Percentiles rank a stretch among this genome's conserved stretches.
Conservation (phyloP, 2,113 vertebrate species). For the Antennarius striatus region DNA sequence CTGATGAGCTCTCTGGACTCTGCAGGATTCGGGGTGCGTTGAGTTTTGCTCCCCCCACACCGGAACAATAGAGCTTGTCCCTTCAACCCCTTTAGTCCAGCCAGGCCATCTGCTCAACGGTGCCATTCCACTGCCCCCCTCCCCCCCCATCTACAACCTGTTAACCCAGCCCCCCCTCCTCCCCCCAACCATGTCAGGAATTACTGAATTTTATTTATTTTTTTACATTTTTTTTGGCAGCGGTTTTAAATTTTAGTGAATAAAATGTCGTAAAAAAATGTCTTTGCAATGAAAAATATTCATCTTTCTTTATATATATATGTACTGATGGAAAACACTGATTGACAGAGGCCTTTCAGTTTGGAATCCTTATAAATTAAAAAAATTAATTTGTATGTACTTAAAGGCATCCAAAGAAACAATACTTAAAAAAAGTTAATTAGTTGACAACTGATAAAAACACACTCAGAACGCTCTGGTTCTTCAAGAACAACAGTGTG, state of each 20-base stretch:
- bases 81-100: constrained; percentile 48
- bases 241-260: too few species aligned
- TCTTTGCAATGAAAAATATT: too few species aligned
- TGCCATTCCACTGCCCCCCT: constrained; percentile 58
- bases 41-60: constrained; percentile 39
- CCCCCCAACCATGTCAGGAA: constrained; percentile 15
- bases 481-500: constrained; percentile 46
- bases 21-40: constrained; percentile 55
- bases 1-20: constrained; percentile 27
- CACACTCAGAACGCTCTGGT: not conserved
- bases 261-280: too few species aligned
- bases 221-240: too few species aligned
- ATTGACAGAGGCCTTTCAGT: too few species aligned
- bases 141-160: constrained; percentile 75
- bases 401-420: too few species aligned
- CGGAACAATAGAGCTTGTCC: constrained; percentile 68
- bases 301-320: too few species aligned
- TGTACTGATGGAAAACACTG: too few species aligned
- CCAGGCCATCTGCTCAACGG: constrained; percentile 75
- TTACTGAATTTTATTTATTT: not conserved
- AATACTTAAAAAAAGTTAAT: too few species aligned
- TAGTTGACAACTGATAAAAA: constrained; percentile 20
- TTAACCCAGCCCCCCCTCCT: constrained; percentile 43
- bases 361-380: too few species aligned
- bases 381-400: too few species aligned